phyloP scores from a whole-genome alignment of 2,888 invertebrate genomes.

The Phasia obesa region DNA sequence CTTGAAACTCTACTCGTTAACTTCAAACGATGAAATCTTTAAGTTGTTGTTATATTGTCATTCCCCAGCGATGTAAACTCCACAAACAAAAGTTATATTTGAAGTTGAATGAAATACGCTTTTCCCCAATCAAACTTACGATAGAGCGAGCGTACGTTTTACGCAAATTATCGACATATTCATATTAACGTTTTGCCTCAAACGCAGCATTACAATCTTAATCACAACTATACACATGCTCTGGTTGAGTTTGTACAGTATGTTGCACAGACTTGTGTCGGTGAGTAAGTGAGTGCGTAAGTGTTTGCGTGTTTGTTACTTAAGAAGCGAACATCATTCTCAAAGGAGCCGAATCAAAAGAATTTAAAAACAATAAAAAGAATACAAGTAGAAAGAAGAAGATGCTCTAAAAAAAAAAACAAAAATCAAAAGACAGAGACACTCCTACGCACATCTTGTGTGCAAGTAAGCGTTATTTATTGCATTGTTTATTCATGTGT shows the following conservation, averaged over 20 bases:
- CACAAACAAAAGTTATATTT: constrained; percentile 5
- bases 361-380: constrained; percentile 36
- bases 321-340: constrained; percentile 41
- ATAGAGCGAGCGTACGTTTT: constrained; percentile 33
- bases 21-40: constrained; percentile 43
- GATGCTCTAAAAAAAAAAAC: constrained; percentile 5
- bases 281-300: background rate
- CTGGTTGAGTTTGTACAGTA: constrained; percentile 19
- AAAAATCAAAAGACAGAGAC: constrained; percentile 49
- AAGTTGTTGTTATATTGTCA: constrained; percentile 33
- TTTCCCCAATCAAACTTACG: constrained; percentile 50
- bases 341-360: constrained; percentile 54
- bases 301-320: constrained; percentile 11
- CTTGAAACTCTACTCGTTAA: constrained; percentile 25
- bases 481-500: constrained; percentile 23
- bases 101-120: constrained; percentile 6
- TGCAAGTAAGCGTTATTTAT: constrained; percentile 36
- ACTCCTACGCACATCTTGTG: constrained; percentile 24
- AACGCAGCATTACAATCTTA: background rate
- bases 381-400: constrained; percentile 15
- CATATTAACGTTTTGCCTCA: constrained; percentile 23
- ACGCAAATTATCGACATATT: constrained; percentile 59
- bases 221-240: background rate
- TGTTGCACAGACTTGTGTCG: background rate
- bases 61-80: constrained; percentile 35